These are phyloP conservation scores for Eueides isabella DNA, from an alignment of 1,140 invertebrate genomes.

Conservation along the genomic window DNA sequence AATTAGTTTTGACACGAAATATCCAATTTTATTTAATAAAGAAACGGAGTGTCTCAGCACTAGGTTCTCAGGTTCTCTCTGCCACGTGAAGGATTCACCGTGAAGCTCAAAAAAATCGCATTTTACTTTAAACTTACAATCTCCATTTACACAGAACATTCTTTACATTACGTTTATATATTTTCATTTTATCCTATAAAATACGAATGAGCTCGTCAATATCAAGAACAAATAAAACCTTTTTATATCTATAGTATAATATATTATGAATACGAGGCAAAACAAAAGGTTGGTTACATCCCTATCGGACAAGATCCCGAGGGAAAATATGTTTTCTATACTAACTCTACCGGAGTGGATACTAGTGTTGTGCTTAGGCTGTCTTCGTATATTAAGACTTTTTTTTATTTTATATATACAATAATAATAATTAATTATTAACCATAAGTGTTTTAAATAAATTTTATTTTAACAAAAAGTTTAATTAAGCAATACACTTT, in stretches of 20 bases:
- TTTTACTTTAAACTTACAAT: no score
- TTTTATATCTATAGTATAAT: conserved; percentile 12
- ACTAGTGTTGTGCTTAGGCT: conserved; percentile 7
- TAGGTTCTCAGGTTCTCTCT: no score
- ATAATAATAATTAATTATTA: no score
- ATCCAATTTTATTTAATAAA: no score
- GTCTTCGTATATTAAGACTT: not conserved
- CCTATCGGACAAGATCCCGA: conserved; percentile 14
- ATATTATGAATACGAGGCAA: conserved; percentile 9
- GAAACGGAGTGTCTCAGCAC: not conserved
- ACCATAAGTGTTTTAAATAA: no score
- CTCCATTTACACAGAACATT: no score
- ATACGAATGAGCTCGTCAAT: conserved; percentile 9
- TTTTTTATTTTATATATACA: not conserved
- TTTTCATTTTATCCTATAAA: not conserved
- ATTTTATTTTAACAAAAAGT: not conserved
- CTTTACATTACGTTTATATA: not conserved
- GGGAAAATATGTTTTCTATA: conserved; percentile 15
- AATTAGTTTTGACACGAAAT: no score
- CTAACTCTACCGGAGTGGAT: not conserved
- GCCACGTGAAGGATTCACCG: no score
- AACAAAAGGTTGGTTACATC: conserved; percentile 11
- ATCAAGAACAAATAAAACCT: conserved; percentile 10
- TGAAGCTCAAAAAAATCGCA: no score
- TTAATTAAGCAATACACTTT: not conserved